Evolutionary conservation across 2,888 invertebrate genomes (phyloP).

Genomic region (Hypsopygia costalis): DNA sequence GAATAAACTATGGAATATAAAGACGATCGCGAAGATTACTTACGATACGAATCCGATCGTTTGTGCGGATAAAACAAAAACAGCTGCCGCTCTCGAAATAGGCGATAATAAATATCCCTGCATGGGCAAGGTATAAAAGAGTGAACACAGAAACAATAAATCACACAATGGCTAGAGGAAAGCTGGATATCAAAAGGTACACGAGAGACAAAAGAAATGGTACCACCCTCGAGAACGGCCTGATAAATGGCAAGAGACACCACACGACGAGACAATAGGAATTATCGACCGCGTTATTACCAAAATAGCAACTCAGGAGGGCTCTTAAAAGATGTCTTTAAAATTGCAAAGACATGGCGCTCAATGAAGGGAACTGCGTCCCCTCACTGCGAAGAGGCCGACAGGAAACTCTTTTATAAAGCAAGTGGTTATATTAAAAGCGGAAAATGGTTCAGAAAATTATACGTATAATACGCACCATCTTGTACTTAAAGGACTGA

Average conservation of each 20-base stretch:
- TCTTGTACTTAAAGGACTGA: too few species aligned
- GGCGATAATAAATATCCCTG: constrained; percentile 38
- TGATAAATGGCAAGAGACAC: constrained; percentile 42
- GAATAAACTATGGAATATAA: constrained; percentile 32
- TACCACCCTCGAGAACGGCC: constrained; percentile 29
- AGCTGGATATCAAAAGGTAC: constrained; percentile 32
- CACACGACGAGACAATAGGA: constrained; percentile 25
- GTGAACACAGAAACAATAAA: constrained; percentile 42
- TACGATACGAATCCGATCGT: constrained; percentile 29
- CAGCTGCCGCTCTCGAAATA: constrained; percentile 31
- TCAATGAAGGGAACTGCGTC: constrained; percentile 44
- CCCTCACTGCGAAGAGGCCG: constrained; percentile 30
- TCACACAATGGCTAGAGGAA: constrained; percentile 38
- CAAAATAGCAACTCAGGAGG: constrained; percentile 44
- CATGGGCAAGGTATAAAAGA: constrained; percentile 26
- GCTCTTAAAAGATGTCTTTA: constrained; percentile 56
- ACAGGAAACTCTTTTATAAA: constrained; percentile 25
- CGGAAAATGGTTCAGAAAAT: neutral
- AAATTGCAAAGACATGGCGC: constrained; percentile 50
- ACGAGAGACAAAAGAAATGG: constrained; percentile 46
- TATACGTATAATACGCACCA: neutral
- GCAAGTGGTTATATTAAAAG: constrained; percentile 18
- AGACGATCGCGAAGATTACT: constrained; percentile 30
- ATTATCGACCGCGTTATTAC: constrained; percentile 37
- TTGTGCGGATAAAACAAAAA: constrained; percentile 36